Evolutionary conservation across 2,797 vertebrate species (phyloP), one percentile per base, ranked within the genome.

Genomic region (Periparus ater): DNA sequence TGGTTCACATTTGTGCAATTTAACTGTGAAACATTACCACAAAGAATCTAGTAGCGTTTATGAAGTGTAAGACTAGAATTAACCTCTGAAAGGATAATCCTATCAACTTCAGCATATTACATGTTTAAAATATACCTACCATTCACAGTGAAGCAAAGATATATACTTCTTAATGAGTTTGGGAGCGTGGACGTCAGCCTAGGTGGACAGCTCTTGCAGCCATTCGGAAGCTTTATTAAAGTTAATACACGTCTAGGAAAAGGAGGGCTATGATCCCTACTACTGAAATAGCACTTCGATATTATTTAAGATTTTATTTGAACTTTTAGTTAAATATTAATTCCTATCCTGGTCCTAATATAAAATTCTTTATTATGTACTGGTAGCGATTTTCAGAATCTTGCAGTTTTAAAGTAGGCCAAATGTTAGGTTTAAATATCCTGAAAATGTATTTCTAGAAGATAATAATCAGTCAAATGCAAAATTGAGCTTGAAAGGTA

Each of bases 311-410:
- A 79, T 87, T 94, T 95, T 74, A 92, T 90, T 95, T 94, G 60
- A 85, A 94, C 42, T 94, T 93, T 67, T 30, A 77, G 71, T 90
- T 89, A 95, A 96, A 95, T 93, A 95, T 93, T 91, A 11, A 95
- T 89, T 88, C 32, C 60, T 89, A 71, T 57, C 57, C 60, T 48
- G 29, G 48, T 75, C 18, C 34, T 85, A 89, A 91, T 89, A 73
- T 65, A 94, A 94, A 95, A 94, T 94, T 95, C 83, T 82, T 91
- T 93, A 87, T 95, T 85, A 91, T 82, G 83, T 87, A 63, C 34
- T 45, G 20, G 30, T 42, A 87, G 34, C 15, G 7, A 82, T 75
- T 95, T 95, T 86, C 57, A 88, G 67, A 58, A 66, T 80, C 57
- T 66, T 25, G 5, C 21, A 30, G 45, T 93, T 89, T 82, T 65